Percentiles rank a stretch among this genome's conserved stretches.
Evolutionary conservation across 2,888 invertebrate genomes (phyloP).

Genomic region (Caenorhabditis wallacei): DNA sequence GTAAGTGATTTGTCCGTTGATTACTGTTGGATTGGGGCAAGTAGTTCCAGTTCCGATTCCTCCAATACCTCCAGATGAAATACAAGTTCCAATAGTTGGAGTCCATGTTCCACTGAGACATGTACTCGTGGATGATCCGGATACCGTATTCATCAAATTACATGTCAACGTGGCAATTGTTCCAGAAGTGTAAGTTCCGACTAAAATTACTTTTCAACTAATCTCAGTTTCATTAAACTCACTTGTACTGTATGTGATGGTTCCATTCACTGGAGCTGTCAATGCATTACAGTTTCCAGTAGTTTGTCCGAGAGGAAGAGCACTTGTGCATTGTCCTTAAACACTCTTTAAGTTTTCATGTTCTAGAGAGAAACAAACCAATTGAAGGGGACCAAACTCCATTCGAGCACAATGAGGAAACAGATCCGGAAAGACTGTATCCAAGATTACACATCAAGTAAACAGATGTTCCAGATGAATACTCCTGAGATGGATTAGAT

Average conservation of each 20-base stretch:
- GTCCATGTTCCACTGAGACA: constrained; percentile 64
- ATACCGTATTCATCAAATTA: constrained; percentile 60
- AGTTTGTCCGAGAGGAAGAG: constrained; percentile 32
- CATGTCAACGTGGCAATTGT: constrained; percentile 71
- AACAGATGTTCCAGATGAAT: constrained; percentile 72
- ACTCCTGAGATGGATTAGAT: constrained; percentile 39
- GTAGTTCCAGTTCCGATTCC: constrained; percentile 9
- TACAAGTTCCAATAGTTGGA: constrained; percentile 46
- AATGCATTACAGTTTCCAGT: constrained; percentile 34
- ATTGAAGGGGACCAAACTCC: constrained; percentile 72
- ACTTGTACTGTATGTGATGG: constrained; percentile 48
- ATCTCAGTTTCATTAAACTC: not conserved
- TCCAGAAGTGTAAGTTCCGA: constrained; percentile 62
- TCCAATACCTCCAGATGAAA: not conserved
- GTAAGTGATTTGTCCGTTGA: constrained; percentile 28
- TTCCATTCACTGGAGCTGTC: constrained; percentile 38
- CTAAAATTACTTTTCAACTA: constrained; percentile 23
- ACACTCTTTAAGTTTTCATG: not conserved
- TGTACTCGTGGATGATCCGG: constrained; percentile 52
- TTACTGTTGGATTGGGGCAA: constrained; percentile 10
- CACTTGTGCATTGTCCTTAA: constrained; percentile 37
- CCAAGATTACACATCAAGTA: constrained; percentile 73
- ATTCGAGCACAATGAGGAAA: constrained; percentile 66
- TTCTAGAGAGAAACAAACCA: constrained; percentile 22
- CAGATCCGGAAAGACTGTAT: constrained; percentile 64